Conservation (phyloP, 2,888 invertebrate genomes). For the Vesta saturnalis region DNA sequence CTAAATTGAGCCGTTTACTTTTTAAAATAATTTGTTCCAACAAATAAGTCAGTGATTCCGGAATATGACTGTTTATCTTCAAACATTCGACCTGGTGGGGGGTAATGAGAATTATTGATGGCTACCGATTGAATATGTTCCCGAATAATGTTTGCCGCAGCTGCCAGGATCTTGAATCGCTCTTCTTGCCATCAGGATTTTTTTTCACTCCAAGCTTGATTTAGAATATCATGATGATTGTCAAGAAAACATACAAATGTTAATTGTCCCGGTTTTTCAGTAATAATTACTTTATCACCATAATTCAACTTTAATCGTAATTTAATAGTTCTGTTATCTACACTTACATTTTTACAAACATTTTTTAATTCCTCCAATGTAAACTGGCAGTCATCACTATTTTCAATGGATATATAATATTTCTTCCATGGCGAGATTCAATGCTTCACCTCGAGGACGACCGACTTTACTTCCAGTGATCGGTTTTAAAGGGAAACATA, state of each 20-base stretch:
- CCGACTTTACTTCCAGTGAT: neutral
- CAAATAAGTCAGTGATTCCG: neutral
- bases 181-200: neutral
- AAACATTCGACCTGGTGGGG: neutral
- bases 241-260: neutral
- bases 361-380: neutral
- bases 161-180: neutral
- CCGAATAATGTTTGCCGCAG: neutral
- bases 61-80: neutral
- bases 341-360: neutral
- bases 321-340: neutral
- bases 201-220: neutral
- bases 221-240: neutral
- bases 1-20: neutral
- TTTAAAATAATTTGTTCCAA: neutral
- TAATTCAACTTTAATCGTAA: neutral
- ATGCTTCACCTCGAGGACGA: neutral
- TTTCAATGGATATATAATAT: too few relatives aligned
- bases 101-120: neutral
- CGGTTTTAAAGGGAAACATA: too few relatives aligned
- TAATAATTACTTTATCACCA: neutral
- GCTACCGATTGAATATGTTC: neutral
- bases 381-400: conserved; percentile 48
- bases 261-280: neutral
- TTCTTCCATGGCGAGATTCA: neutral